Evolutionary conservation across 2,888 invertebrate species (phyloP).

Genomic region (Anthophora plumipes): DNA sequence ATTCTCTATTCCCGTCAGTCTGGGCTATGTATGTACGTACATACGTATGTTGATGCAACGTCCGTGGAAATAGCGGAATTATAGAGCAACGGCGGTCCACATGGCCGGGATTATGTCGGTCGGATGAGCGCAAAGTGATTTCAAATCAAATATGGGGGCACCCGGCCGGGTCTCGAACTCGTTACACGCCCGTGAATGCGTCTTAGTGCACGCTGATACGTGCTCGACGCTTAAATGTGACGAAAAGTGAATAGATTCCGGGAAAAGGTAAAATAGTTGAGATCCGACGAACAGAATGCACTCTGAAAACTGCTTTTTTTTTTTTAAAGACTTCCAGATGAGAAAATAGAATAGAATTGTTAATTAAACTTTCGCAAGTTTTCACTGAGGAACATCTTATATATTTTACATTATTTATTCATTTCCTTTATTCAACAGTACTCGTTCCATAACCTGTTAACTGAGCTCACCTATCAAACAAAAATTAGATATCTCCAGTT

Average conservation of each 20-base stretch:
- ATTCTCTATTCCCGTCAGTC: slow-evolving; percentile 11
- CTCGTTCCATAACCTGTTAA: no score
- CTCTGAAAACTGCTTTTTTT: no score
- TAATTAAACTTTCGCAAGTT: no score
- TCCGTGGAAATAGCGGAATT: slow-evolving; percentile 61
- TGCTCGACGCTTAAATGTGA: not conserved
- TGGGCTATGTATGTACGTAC: not conserved
- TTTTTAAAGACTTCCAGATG: no score
- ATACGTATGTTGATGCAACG: slow-evolving; percentile 44
- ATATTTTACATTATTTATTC: no score
- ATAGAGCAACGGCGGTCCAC: slow-evolving; percentile 63
- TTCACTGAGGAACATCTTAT: no score
- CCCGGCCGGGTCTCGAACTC: slow-evolving; percentile 16
- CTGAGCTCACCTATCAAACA: no score
- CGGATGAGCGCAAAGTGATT: slow-evolving; percentile 68
- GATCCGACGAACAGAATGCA: no score
- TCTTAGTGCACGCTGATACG: not conserved
- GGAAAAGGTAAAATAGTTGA: not conserved
- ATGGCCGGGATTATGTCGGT: slow-evolving; percentile 66
- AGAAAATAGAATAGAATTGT: no score
- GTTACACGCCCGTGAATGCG: not conserved
- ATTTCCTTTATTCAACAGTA: no score
- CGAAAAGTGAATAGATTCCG: not conserved
- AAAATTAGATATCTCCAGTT: no score
- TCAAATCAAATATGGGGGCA: slow-evolving; percentile 69